Percentiles rank a stretch among this genome's conserved stretches.
These are phyloP conservation scores for Okapia johnstoni DNA, from an alignment of 2,113 vertebrate genomes.

Conservation along the genomic window DNA sequence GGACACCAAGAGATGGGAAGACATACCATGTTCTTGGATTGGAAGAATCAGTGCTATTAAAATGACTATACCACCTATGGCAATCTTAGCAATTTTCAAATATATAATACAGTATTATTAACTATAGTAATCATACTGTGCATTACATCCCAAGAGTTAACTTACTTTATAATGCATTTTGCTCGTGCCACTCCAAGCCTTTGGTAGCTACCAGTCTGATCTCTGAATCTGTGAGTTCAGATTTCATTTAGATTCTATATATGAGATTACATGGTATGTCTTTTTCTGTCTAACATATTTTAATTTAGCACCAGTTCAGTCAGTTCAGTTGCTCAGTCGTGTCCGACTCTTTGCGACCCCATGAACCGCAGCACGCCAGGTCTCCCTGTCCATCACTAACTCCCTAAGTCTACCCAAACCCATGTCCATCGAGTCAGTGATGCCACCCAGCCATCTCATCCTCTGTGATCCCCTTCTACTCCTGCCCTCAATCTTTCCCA, in stretches of 20 bases:
- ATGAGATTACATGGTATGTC: background rate
- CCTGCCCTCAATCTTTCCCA: too few species aligned
- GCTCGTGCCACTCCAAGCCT: background rate
- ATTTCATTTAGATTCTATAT: background rate
- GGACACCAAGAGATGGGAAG: background rate
- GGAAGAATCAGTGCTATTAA: background rate
- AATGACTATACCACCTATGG: background rate
- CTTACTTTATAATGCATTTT: background rate
- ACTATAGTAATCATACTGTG: background rate
- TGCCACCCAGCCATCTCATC: too few species aligned
- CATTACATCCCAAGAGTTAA: background rate
- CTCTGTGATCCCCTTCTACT: too few species aligned
- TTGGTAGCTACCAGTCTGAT: background rate
- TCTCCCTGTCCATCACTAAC: too few species aligned
- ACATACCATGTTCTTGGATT: background rate
- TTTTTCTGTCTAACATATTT: background rate
- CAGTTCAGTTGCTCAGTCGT: too few species aligned
- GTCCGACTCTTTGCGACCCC: too few species aligned
- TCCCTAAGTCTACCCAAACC: too few species aligned
- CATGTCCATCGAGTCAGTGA: too few species aligned
- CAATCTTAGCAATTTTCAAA: background rate
- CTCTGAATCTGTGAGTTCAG: background rate
- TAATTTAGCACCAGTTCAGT: background rate
- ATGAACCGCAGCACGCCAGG: too few species aligned
- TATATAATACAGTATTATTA: background rate